Percentiles rank a stretch among this genome's conserved stretches.
These are phyloP conservation scores for Pongo pygmaeus DNA, from an alignment of 2,113 vertebrate species.

Conservation along the genomic window DNA sequence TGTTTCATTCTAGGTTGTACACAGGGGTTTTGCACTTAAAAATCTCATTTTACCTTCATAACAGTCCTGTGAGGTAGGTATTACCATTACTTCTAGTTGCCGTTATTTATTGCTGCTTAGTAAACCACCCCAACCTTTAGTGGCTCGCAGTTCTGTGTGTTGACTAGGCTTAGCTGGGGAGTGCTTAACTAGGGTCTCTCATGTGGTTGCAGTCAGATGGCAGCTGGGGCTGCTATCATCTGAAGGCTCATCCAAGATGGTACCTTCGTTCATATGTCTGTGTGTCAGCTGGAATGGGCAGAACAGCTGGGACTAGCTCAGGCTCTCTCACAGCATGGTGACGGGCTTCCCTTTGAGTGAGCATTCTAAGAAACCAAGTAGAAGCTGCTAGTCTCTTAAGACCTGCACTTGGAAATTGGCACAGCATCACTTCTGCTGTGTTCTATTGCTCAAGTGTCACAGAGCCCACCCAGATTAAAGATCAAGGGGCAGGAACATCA, in stretches of 20 bases:
- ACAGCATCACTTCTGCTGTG: neutral
- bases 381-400: neutral
- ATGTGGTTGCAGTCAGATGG: neutral
- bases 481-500: neutral
- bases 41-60: neutral
- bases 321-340: rapidly evolving
- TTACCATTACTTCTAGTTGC: neutral
- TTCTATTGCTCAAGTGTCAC: neutral
- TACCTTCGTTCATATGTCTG: neutral
- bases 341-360: neutral
- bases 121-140: neutral
- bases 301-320: neutral
- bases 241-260: neutral
- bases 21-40: neutral
- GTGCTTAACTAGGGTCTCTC: neutral
- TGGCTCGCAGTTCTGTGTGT: neutral
- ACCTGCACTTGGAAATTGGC: neutral
- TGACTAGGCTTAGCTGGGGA: neutral
- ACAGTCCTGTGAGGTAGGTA: neutral
- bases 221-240: neutral
- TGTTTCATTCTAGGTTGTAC: neutral
- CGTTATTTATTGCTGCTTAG: neutral
- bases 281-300: neutral
- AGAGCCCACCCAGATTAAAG: neutral
- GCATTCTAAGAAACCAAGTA: neutral